Evolutionary conservation across 2,797 vertebrate genomes (phyloP).

Genomic region (Oreochromis grahami): DNA sequence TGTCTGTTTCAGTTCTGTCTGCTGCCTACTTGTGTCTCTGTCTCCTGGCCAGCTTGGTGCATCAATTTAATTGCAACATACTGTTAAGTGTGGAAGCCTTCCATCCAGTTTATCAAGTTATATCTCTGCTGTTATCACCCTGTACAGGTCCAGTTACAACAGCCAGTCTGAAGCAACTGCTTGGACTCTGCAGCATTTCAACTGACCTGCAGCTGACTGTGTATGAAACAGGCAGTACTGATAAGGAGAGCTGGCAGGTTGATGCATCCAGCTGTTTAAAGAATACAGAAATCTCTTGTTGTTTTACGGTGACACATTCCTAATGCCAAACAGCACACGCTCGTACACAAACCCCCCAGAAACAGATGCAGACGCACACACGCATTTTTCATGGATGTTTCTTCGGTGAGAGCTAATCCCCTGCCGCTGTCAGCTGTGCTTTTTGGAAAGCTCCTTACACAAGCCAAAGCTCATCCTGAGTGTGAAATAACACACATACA

Average conservation of each 20-base stretch:
- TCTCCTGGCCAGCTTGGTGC: conserved; percentile 11
- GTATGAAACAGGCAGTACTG: conserved; percentile 26
- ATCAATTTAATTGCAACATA: conserved; percentile 19
- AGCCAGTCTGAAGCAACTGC: conserved; percentile 19
- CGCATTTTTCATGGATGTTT: conserved; percentile 44
- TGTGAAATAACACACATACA: conserved; percentile 31
- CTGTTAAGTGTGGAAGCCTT: conserved; percentile 40
- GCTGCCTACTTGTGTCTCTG: neutral
- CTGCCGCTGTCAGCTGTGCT: conserved; percentile 58
- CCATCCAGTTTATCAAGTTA: conserved; percentile 40
- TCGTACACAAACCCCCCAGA: neutral
- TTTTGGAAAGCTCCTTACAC: conserved; percentile 68
- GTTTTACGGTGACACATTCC: conserved; percentile 40
- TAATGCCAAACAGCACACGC: conserved; percentile 18
- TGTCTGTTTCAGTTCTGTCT: neutral
- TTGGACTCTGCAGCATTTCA: conserved; percentile 24
- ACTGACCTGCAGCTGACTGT: conserved; percentile 49
- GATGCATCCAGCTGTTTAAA: conserved; percentile 54
- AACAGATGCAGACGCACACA: neutral
- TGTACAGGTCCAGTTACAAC: conserved; percentile 50
- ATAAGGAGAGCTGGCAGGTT: conserved; percentile 40
- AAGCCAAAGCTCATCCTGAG: conserved; percentile 46
- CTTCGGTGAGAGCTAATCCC: conserved; percentile 62
- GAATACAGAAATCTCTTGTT: conserved; percentile 44
- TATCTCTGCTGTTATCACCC: conserved; percentile 34